phyloP scores from a whole-genome alignment of 2,797 vertebrate genomes.

The Pachyuromys duprasi region DNA sequence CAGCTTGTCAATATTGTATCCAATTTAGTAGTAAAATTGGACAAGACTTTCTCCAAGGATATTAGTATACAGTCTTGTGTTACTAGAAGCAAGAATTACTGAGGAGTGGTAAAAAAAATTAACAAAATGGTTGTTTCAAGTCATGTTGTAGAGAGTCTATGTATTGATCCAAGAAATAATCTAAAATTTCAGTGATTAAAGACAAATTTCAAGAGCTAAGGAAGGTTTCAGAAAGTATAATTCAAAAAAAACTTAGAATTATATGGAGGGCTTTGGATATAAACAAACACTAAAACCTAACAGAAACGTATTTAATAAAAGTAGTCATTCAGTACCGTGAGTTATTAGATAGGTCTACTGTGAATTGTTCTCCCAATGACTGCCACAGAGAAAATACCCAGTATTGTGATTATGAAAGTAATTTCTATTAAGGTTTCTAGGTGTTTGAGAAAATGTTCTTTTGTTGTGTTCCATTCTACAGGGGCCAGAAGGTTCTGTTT shows the following conservation, averaged over 20 bases:
- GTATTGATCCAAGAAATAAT: constrained; percentile 32
- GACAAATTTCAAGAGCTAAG: constrained; percentile 40
- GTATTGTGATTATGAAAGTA: constrained; percentile 66
- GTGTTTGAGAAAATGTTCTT: constrained; percentile 68
- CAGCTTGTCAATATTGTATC: not conserved
- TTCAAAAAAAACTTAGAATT: constrained; percentile 64
- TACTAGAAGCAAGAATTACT: constrained; percentile 25
- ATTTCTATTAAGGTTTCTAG: constrained; percentile 75
- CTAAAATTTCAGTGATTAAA: constrained; percentile 48
- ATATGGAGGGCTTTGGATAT: constrained; percentile 46
- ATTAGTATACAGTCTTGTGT: not conserved
- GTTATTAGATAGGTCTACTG: constrained; percentile 44
- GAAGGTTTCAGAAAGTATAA: constrained; percentile 60
- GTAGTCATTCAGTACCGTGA: constrained; percentile 59
- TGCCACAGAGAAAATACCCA: constrained; percentile 52
- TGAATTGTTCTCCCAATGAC: constrained; percentile 65
- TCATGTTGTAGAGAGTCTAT: not conserved
- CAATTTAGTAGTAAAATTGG: not conserved
- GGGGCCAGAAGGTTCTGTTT: constrained; percentile 68
- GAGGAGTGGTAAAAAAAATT: not conserved
- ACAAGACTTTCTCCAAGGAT: not conserved
- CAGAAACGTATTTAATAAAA: constrained; percentile 70
- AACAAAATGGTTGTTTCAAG: not conserved
- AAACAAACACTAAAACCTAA: constrained; percentile 55
- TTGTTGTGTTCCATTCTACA: constrained; percentile 67